Evolutionary conservation across 37 sponge, comb jelly and placozoan species (phyloP).

Genomic region (Halichondria panicea): DNA sequence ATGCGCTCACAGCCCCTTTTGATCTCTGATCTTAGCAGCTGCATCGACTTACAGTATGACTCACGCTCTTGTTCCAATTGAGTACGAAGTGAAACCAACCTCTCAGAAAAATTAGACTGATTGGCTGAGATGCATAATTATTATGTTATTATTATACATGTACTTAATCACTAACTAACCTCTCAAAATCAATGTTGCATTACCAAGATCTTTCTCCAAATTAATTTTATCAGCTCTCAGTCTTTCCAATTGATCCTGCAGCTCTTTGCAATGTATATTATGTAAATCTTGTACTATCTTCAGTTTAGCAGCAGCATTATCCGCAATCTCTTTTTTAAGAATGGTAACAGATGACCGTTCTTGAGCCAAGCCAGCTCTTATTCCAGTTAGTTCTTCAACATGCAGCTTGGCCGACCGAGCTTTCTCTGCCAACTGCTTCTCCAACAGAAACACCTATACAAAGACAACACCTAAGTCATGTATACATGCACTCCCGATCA

Average conservation of each 20-base stretch:
- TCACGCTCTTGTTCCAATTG: slow-evolving; percentile 46
- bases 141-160: not conserved
- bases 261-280: slow-evolving; percentile 13
- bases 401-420: slow-evolving; percentile 33
- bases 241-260: slow-evolving; percentile 37
- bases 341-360: slow-evolving; percentile 36
- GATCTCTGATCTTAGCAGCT: slow-evolving; percentile 15
- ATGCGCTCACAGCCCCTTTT: slow-evolving; percentile 18
- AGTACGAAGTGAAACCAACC: slow-evolving; percentile 5
- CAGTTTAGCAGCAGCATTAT: slow-evolving; percentile 26
- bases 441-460: slow-evolving; percentile 55
- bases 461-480: too few relatives aligned
- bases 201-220: slow-evolving; percentile 2
- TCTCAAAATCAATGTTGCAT: slow-evolving; percentile 14
- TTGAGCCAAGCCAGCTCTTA: slow-evolving; percentile 40
- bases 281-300: slow-evolving; percentile 14
- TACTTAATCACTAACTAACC: slow-evolving; percentile 1
- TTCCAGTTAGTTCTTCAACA: slow-evolving; percentile 52
- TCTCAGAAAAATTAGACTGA: slow-evolving; percentile 21
- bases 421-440: slow-evolving; percentile 66
- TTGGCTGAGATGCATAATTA: slow-evolving; percentile 11
- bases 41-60: slow-evolving; percentile 6
- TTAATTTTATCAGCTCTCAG: slow-evolving; percentile 17
- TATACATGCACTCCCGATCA: too few relatives aligned
- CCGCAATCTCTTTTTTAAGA: not conserved